phyloP scores from a whole-genome alignment of 2,113 vertebrate species.

The Chloropsis hardwickii region DNA sequence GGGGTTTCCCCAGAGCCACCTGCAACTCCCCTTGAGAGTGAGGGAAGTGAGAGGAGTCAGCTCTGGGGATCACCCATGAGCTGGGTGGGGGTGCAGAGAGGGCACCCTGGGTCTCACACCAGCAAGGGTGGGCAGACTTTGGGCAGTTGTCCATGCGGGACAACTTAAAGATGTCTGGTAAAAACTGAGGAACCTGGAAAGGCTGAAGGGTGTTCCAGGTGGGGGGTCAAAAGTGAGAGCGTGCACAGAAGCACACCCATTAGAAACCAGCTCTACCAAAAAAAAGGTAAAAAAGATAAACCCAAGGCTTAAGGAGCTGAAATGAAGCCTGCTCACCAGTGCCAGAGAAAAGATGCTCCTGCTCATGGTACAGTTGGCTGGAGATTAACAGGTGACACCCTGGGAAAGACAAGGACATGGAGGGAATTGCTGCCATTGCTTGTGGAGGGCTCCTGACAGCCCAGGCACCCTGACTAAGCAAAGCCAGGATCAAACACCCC shows the following conservation, averaged over 20 bases:
- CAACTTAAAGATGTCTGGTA: not conserved
- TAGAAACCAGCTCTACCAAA: not conserved
- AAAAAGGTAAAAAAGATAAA: not conserved
- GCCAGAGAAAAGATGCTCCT: not conserved
- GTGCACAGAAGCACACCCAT: not conserved
- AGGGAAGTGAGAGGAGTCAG: accelerated
- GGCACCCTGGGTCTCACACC: not conserved
- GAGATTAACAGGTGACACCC: not conserved
- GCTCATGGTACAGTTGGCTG: accelerated
- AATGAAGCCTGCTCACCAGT: accelerated
- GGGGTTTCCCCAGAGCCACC: not conserved
- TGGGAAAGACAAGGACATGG: not conserved
- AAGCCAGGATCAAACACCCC: not conserved
- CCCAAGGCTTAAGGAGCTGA: not conserved
- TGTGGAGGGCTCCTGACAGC: not conserved
- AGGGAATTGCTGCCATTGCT: accelerated
- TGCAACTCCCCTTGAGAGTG: accelerated
- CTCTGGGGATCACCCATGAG: accelerated
- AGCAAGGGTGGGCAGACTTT: not conserved
- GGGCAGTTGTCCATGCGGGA: not conserved
- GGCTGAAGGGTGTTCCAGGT: not conserved
- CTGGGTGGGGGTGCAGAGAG: not conserved
- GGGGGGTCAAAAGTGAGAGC: not conserved
- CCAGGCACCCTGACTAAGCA: not conserved
- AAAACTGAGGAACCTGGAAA: not conserved